phyloP scores from a whole-genome alignment of 2,888 invertebrate genomes.

The Glaucopsyche alexis region DNA sequence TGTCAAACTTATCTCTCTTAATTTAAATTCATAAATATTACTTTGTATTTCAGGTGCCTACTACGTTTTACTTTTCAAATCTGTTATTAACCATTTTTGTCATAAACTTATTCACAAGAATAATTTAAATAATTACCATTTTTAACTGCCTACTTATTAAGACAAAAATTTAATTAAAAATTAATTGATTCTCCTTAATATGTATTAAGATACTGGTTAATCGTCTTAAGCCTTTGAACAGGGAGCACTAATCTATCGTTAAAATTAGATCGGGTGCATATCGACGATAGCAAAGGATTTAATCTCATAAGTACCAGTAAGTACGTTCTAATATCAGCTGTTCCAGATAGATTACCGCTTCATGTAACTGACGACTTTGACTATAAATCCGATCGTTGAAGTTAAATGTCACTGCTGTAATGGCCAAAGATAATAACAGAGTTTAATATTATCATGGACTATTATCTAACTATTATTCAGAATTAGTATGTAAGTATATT shows the following conservation, averaged over 20 bases:
- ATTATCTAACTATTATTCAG: too few relatives aligned
- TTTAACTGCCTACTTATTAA: too few relatives aligned
- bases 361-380: slow-evolving; percentile 15
- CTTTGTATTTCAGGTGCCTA: too few relatives aligned
- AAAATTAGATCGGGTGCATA: slow-evolving; percentile 8
- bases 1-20: not conserved
- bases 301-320: slow-evolving; percentile 13
- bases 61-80: too few relatives aligned
- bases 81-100: too few relatives aligned
- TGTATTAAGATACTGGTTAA: too few relatives aligned
- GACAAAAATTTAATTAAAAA: not conserved
- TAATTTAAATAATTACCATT: too few relatives aligned
- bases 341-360: slow-evolving; percentile 2
- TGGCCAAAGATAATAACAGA: not conserved
- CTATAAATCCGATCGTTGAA: not conserved
- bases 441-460: too few relatives aligned
- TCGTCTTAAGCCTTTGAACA: not conserved
- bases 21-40: too few relatives aligned
- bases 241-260: slow-evolving; percentile 11
- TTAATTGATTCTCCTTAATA: not conserved
- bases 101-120: too few relatives aligned
- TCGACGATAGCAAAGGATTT: slow-evolving; percentile 9
- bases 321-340: slow-evolving; percentile 16
- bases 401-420: slow-evolving; percentile 4
- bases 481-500: too few relatives aligned